These are phyloP conservation scores for Callipepla squamata DNA, from an alignment of 2,113 vertebrate genomes.

Conservation along the genomic window DNA sequence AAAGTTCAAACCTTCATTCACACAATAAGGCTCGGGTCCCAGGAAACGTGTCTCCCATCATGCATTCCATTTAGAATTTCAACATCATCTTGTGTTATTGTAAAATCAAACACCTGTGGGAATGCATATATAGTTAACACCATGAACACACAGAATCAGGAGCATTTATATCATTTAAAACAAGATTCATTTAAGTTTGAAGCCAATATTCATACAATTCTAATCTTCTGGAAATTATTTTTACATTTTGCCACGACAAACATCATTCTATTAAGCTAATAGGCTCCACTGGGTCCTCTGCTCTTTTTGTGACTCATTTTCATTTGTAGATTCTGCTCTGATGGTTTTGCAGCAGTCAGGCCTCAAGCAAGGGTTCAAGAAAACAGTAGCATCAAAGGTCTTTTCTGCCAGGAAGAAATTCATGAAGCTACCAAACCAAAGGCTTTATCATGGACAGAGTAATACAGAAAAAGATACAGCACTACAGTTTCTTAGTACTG, in stretches of 20 bases:
- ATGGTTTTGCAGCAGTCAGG: not conserved
- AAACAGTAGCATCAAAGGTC: not conserved
- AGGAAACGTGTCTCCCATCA: constrained; percentile 83
- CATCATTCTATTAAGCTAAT: not conserved
- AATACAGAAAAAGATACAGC: not conserved
- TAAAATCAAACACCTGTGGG: constrained; percentile 80
- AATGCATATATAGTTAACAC: constrained; percentile 27
- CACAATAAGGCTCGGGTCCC: constrained; percentile 80
- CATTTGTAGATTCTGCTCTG: not conserved
- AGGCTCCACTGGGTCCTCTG: not conserved
- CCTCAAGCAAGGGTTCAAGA: not conserved
- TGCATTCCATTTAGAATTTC: constrained; percentile 77
- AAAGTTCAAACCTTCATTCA: constrained; percentile 71
- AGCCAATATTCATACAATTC: not conserved
- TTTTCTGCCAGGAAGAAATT: not conserved
- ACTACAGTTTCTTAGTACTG: not conserved
- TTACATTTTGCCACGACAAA: not conserved
- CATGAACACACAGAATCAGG: not conserved
- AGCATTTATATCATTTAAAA: not conserved
- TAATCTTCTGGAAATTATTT: not conserved
- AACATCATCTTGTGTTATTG: constrained; percentile 78
- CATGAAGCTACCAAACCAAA: not conserved
- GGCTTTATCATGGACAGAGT: not conserved
- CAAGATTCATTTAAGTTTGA: not conserved
- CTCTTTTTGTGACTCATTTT: not conserved